Evolutionary conservation across 2,888 invertebrate species (phyloP).

Genomic region (Tanaodytes sp.): DNA sequence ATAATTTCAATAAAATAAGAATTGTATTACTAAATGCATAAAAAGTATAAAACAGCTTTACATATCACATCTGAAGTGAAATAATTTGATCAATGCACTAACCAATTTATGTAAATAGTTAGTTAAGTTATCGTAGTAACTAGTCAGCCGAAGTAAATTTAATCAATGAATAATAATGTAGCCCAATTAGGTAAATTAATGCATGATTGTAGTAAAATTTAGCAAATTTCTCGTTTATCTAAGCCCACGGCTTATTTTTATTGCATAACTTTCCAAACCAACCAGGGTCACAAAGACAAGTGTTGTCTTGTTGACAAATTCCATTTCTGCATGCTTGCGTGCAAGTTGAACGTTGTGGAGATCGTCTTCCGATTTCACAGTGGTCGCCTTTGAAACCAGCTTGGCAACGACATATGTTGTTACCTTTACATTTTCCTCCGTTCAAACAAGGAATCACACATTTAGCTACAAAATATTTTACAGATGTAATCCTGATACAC

Average conservation of each 20-base stretch:
- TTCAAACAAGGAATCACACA: constrained; percentile 93
- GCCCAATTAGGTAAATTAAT: too few species aligned
- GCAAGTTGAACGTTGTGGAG: constrained; percentile 81
- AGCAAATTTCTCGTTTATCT: constrained; percentile 8
- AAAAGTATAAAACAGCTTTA: constrained; percentile 71
- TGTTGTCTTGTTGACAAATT: constrained; percentile 80
- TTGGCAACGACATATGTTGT: constrained; percentile 91
- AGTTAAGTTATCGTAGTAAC: too few species aligned
- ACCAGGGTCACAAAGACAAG: constrained; percentile 86
- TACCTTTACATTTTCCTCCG: constrained; percentile 91
- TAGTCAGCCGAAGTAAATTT: too few species aligned
- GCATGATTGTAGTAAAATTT: too few species aligned
- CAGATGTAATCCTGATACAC: too few species aligned
- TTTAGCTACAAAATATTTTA: constrained; percentile 77
- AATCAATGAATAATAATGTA: too few species aligned
- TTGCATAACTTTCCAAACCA: constrained; percentile 89
- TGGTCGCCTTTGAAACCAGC: constrained; percentile 89
- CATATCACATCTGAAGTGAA: constrained; percentile 72
- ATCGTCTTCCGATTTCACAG: constrained; percentile 88
- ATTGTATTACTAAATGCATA: too few species aligned
- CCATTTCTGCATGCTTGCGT: constrained; percentile 85
- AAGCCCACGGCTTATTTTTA: constrained; percentile 78
- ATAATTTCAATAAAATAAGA: too few species aligned
- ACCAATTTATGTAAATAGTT: too few species aligned
- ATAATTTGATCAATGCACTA: too few species aligned